These are phyloP conservation scores for Cyprinella venusta DNA, from an alignment of 2,797 vertebrate species.

Conservation along the genomic window DNA sequence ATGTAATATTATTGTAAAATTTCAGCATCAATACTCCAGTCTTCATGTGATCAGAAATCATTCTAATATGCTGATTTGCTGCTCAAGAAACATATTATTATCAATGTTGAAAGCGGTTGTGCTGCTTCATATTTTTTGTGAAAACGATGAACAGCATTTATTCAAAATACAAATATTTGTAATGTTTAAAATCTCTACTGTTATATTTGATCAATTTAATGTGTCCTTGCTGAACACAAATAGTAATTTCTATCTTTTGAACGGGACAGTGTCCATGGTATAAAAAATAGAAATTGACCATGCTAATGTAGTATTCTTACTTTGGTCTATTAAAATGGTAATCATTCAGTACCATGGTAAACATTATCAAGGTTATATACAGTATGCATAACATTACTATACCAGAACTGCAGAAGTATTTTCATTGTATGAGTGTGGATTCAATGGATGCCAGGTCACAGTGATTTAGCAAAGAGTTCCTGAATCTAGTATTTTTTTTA, in stretches of 20 bases:
- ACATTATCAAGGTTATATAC: background rate
- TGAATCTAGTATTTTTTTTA: background rate
- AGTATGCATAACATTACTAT: background rate
- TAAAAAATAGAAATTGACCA: background rate
- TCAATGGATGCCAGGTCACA: background rate
- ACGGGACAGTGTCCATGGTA: background rate
- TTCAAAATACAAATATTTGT: background rate
- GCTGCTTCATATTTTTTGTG: background rate
- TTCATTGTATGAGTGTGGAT: background rate
- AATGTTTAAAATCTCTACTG: background rate
- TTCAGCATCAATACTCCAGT: background rate
- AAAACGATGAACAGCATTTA: background rate
- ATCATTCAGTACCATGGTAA: background rate
- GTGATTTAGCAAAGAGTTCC: background rate
- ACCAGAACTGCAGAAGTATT: background rate
- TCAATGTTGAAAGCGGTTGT: background rate
- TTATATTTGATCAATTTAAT: background rate
- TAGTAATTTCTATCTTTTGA: background rate
- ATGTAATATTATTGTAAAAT: background rate
- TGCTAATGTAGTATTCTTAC: background rate
- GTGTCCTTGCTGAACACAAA: background rate
- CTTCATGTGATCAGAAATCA: background rate
- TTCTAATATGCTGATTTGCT: background rate
- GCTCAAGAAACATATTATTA: background rate
- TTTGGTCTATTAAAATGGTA: background rate